These are phyloP conservation scores for Galaxea fascicularis DNA, from an alignment of 92 coral and sea anemone genomes.

Conservation along the genomic window DNA sequence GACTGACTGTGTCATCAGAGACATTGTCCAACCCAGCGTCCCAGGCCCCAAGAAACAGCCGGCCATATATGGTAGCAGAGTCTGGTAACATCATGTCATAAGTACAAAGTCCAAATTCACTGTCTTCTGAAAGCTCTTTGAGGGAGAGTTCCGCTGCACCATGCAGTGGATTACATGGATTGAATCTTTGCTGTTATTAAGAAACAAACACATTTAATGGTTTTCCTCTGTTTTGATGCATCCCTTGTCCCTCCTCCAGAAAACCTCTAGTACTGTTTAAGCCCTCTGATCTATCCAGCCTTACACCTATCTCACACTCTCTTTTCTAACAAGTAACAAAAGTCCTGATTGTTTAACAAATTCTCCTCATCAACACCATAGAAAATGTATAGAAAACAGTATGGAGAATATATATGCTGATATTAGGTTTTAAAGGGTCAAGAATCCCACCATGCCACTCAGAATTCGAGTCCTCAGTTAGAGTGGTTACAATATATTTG, in stretches of 20 bases:
- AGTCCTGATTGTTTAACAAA: too few relatives aligned
- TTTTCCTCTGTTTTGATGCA: background rate
- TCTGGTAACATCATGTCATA: conserved; percentile 97
- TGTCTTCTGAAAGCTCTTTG: conserved; percentile 92
- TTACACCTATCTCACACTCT: too few relatives aligned
- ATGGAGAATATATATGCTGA: too few relatives aligned
- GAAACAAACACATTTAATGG: background rate
- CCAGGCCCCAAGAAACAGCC: conserved; percentile 98
- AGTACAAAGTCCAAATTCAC: conserved; percentile 95
- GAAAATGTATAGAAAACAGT: too few relatives aligned
- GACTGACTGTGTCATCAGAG: conserved; percentile 87
- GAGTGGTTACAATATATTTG: too few relatives aligned
- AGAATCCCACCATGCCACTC: too few relatives aligned
- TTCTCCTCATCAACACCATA: too few relatives aligned
- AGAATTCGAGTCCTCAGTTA: too few relatives aligned
- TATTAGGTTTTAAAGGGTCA: too few relatives aligned
- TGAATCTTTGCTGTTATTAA: conserved; percentile 75
- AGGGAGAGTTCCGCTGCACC: conserved; percentile 76
- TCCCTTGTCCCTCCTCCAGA: too few relatives aligned
- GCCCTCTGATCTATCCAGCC: background rate
- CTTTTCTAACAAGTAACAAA: too few relatives aligned
- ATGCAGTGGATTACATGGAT: conserved; percentile 65
- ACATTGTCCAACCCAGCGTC: conserved; percentile 96
- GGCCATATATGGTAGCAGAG: conserved; percentile 93
- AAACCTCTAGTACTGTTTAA: background rate